phyloP scores from a whole-genome alignment of 2,888 invertebrate genomes.

The Ypsolopha scabrella region DNA sequence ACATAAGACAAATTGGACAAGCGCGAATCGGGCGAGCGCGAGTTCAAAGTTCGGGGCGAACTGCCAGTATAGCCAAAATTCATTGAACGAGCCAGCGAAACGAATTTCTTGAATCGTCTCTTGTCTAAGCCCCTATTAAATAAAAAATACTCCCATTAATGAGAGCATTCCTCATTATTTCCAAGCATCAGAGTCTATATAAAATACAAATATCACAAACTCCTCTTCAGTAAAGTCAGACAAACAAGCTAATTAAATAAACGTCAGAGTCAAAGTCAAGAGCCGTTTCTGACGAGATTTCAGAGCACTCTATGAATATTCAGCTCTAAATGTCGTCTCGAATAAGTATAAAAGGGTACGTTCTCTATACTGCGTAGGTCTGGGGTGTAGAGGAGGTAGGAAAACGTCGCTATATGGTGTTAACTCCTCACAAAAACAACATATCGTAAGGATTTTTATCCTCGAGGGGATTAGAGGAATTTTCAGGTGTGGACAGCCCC shows the following conservation, averaged over 20 bases:
- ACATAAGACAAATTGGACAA: no score
- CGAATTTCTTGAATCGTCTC: no score
- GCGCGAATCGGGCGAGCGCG: no score
- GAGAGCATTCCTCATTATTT: background rate
- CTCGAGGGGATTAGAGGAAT: no score
- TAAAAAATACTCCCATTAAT: no score
- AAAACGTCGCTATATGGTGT: background rate
- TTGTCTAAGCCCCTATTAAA: no score
- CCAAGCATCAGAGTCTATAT: background rate
- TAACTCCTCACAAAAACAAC: no score
- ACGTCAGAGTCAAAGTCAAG: background rate
- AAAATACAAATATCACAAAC: background rate
- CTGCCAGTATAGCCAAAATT: no score
- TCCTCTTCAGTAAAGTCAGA: background rate
- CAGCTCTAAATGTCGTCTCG: constrained; percentile 24
- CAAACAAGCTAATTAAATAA: background rate
- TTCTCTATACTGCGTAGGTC: constrained; percentile 11
- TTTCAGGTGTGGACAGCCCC: no score
- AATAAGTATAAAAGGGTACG: constrained; percentile 40
- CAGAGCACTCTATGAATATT: constrained; percentile 22
- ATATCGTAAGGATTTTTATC: no score
- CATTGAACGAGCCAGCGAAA: no score
- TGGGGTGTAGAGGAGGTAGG: background rate
- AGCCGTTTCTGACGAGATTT: background rate
- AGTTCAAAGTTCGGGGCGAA: no score